Base-by-base conservation (phyloP, 2,888 invertebrate genomes). In the Mongoloraphidia duomilia region DNA sequence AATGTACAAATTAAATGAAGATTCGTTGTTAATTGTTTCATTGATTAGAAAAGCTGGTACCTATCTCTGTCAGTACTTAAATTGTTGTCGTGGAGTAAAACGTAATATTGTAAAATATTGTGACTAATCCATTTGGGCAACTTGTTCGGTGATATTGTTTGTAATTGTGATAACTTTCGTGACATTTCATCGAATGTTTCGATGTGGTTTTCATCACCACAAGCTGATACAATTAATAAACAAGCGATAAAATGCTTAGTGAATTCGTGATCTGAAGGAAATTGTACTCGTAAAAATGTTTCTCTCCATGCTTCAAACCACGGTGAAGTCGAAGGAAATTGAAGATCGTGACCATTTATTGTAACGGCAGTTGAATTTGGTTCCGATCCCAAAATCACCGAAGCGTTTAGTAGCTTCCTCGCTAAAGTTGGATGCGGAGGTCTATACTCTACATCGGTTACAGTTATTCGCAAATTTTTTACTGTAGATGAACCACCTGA, bases 241-340 rank as follows among this genome's bases (percentile, higher is more conserved):
- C 91, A 91, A 11, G 85, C 85, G 47, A 91, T 64, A 61, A 86
- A 85, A 66, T 92, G 91, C 61, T 88, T 87, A 0, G 93, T 86
- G 63, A 93, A 97, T 69, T 98, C 98, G 72, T 97, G 96, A 63
- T 97, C 96, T 5, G 87, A 84, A 13, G 89, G 88, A 64, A 85
- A 88, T 63, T 90, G 83, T 51, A 91, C 82, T 61, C 84, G 81
- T 41, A 93, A 72, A 67, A 95, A 95, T 34, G 85, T 85, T 59
- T 93, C 91, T 59, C 94, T 77, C 90, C 94, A 97, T 9, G 84
- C 80, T 66, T 95, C 94, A 73, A 89, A 97, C 96, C 97, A 97
- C 11, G 92, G 86, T 47, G 90, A 87, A 9, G 80, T 74, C 37
- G 78, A 71, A 34, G 90, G 89, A 57, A 88, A 73, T 57, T 84